Evolutionary conservation across 2,113 vertebrate genomes (phyloP), one percentile per base, ranked within the genome.

Genomic region (Meleagris gallopavo): DNA sequence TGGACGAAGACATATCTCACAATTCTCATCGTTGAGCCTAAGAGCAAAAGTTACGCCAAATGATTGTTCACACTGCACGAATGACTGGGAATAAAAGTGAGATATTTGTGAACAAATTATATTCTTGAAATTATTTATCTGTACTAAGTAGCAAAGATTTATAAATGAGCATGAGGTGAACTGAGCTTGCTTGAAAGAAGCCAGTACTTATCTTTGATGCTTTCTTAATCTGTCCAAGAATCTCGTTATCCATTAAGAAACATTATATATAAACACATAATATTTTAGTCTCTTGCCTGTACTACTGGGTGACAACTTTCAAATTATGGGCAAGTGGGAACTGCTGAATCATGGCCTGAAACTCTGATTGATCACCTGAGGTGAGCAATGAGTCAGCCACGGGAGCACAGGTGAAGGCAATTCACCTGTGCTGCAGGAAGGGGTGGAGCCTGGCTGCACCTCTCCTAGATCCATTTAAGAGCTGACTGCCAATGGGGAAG

Each of bases 101-200:
- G 55, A 27, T 27, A 80, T 91, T 95, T 91, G 79, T 91, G 92
- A 89, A 86, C 82, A 91, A 95, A 95, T 83, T 89, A 41, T 38
- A 30, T 88, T 76, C 65, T 85, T 41, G 64, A 89, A 89, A 94
- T 88, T 93, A 85, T 94, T 94, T 91, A 89, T 88, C 75, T 96
- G 36, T 80, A 36, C 48, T 91, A 89, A 80, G 67, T 66, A 79
- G 72, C 30, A 83, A 76, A 89, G 89, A 94, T 89, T 83, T 93
- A 89, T 79, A 89, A 87, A 95, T 74, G 89, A 87, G 94, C 77
- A 78, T 61, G 25, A 75, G 46, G 60, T 92, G 77, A 87, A 89
- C 72, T 91, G 57, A 93, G 67, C 24, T 15, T 71, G 34, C 89
- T 88, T 70, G 71, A 54, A 94, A 9, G 27, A 85, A 86, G 54